A percentile compares a stretch with the other conserved stretches of the same genome.
These are phyloP conservation scores for Sylvia atricapilla DNA, from an alignment of 2,113 vertebrate genomes.

Conservation along the genomic window DNA sequence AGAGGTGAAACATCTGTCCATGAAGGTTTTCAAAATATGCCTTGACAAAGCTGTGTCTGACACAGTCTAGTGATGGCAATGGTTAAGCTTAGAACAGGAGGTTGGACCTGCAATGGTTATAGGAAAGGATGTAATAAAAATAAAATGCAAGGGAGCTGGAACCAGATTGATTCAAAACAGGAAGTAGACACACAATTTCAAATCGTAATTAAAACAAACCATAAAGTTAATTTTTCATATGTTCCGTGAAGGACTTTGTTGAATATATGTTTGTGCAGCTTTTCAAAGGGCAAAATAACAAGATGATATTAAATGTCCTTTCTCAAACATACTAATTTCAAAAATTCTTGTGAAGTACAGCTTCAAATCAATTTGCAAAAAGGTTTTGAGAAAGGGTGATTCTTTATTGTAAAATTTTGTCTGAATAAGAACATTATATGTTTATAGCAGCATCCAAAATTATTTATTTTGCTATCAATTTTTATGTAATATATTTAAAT, in stretches of 20 bases:
- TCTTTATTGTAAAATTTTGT: background rate
- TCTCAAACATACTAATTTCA: background rate
- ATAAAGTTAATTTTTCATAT: background rate
- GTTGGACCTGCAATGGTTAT: background rate
- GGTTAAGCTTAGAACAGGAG: background rate
- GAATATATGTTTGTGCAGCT: background rate
- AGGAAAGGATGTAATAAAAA: background rate
- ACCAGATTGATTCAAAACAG: background rate
- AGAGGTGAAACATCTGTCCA: background rate
- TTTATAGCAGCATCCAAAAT: background rate
- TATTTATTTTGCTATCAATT: background rate
- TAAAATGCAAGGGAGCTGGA: background rate
- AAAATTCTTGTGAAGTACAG: background rate
- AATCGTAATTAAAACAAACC: background rate
- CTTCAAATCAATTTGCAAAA: background rate
- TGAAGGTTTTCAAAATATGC: background rate
- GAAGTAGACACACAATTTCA: background rate
- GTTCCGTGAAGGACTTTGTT: background rate
- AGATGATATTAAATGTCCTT: background rate
- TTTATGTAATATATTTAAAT: background rate
- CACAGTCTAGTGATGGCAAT: background rate
- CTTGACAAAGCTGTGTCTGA: background rate
- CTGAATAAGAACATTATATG: background rate
- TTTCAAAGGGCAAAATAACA: background rate
- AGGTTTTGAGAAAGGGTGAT: background rate